Conservation (phyloP, 2,113 vertebrate genomes). For the Coptodon rendalli region DNA sequence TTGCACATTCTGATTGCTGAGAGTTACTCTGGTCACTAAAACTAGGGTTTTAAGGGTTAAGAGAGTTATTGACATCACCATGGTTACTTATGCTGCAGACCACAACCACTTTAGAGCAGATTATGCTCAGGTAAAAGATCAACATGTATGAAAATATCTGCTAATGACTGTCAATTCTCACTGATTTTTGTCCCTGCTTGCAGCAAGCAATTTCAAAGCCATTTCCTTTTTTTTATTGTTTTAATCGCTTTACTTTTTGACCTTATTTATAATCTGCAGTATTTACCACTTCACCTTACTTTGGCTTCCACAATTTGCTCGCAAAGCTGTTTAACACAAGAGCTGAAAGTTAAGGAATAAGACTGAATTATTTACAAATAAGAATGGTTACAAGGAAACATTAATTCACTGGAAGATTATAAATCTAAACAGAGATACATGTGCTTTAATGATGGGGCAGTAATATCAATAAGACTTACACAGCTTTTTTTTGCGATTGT, state of each 20-base stretch:
- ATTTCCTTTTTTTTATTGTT: not conserved
- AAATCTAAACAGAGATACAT: not conserved
- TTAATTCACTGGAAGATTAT: not conserved
- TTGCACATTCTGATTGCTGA: not conserved
- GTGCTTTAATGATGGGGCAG: not conserved
- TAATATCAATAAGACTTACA: not conserved
- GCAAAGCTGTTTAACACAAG: not conserved
- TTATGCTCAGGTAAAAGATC: not conserved
- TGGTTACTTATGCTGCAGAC: not conserved
- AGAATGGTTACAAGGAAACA: not conserved
- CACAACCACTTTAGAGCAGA: not conserved
- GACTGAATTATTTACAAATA: not conserved
- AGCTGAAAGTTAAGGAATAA: not conserved
- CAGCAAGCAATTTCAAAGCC: not conserved
- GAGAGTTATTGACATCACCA: not conserved
- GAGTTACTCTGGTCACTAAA: not conserved
- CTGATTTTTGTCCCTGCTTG: not conserved
- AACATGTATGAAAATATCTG: not conserved
- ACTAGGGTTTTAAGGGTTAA: not conserved
- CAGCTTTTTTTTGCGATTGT: not conserved
- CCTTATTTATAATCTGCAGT: not conserved
- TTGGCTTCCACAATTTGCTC: not conserved
- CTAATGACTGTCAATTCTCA: not conserved
- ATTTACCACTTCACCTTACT: not conserved
- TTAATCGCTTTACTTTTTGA: not conserved